Percentiles rank a stretch among this genome's conserved stretches.
These are phyloP conservation scores for Arothron firmamentum DNA, from an alignment of 2,113 vertebrate genomes.

Conservation along the genomic window DNA sequence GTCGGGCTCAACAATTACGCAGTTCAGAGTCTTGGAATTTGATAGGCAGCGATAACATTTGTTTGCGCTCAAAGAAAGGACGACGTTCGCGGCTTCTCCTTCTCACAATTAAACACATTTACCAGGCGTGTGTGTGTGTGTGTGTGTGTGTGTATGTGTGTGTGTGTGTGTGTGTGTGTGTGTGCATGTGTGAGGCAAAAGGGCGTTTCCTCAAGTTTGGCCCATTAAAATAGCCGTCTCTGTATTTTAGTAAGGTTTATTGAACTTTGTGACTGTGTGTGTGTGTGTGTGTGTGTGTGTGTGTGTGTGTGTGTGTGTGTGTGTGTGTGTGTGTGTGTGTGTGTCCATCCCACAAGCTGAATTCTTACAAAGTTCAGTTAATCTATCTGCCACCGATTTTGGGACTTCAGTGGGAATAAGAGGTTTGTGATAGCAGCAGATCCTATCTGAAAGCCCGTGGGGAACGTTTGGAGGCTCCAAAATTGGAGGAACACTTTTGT, in stretches of 20 bases:
- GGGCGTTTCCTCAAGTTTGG: too few relatives aligned
- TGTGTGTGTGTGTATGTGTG: too few relatives aligned
- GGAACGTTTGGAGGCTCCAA: slow-evolving; percentile 1
- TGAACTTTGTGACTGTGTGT: neutral
- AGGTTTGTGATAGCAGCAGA: slow-evolving; percentile 9
- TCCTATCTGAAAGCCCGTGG: slow-evolving; percentile 16
- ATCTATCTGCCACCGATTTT: neutral
- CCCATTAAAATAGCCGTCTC: too few relatives aligned
- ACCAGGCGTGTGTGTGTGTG: neutral
- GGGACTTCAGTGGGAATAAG: slow-evolving; percentile 12
- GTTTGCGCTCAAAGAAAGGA: slow-evolving; percentile 1
- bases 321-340: neutral
- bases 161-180: too few relatives aligned
- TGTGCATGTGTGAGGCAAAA: too few relatives aligned
- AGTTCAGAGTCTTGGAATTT: slow-evolving; percentile 41
- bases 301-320: neutral
- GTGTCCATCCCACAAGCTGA: slow-evolving; percentile 4
- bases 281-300: neutral
- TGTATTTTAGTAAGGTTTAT: too few relatives aligned
- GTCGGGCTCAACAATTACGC: slow-evolving; percentile 34
- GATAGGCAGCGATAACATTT: slow-evolving; percentile 42
- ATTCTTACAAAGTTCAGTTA: slow-evolving; percentile 8
- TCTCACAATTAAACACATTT: neutral
- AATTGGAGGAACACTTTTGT: neutral
- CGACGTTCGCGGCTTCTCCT: neutral